Evolutionary conservation across 2,113 vertebrate genomes (phyloP).

Genomic region (Dendropsophus ebraccatus): DNA sequence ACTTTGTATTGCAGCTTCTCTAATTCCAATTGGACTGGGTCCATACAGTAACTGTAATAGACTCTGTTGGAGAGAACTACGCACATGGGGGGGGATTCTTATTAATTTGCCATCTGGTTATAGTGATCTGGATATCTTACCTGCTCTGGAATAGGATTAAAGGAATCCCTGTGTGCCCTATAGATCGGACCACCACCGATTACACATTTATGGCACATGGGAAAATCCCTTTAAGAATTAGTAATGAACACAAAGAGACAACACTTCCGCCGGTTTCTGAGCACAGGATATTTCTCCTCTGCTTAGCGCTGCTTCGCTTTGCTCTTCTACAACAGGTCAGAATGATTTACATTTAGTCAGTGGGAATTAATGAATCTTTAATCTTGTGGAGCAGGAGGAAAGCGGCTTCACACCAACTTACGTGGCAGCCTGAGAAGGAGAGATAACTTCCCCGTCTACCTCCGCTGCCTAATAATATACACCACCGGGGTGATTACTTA

Average conservation of each 20-base stretch:
- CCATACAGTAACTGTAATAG: too few relatives aligned
- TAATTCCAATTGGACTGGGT: too few relatives aligned
- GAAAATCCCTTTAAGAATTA: not conserved
- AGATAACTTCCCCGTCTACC: not conserved
- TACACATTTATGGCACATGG: not conserved
- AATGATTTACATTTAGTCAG: constrained; percentile 13
- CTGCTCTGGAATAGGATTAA: too few relatives aligned
- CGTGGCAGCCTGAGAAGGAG: not conserved
- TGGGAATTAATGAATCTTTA: constrained; percentile 20
- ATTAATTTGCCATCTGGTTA: too few relatives aligned
- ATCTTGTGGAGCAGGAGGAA: constrained; percentile 8
- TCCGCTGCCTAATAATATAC: not conserved
- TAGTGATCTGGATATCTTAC: too few relatives aligned
- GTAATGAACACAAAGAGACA: not conserved
- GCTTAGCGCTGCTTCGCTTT: not conserved
- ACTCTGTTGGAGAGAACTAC: too few relatives aligned
- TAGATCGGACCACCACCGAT: not conserved
- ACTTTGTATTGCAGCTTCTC: too few relatives aligned
- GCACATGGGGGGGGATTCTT: too few relatives aligned
- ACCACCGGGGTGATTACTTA: not conserved
- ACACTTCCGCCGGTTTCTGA: not conserved
- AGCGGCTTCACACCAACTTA: not conserved
- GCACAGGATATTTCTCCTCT: not conserved
- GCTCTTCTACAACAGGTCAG: not conserved
- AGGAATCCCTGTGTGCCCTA: not conserved